Conservation (phyloP, 2,888 invertebrate genomes). For the Thera obeliscata region DNA sequence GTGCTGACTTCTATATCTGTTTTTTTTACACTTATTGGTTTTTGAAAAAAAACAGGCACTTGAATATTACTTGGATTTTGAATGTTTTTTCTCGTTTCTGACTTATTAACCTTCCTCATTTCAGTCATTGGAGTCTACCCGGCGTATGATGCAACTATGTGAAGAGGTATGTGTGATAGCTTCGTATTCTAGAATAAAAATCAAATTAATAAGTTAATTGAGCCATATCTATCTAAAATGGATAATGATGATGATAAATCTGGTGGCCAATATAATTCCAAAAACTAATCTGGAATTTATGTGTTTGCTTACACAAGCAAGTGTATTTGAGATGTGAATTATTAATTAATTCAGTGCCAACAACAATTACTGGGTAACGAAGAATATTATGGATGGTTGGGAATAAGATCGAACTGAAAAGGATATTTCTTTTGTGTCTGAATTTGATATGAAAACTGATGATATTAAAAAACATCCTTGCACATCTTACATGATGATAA, state of each 20-base stretch:
- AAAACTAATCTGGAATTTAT: slow-evolving; percentile 26
- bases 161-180: slow-evolving; percentile 91
- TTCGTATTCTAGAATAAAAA: slow-evolving; percentile 18
- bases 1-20: too few relatives aligned
- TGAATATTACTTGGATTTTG: neutral
- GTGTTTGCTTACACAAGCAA: slow-evolving; percentile 21
- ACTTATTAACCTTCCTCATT: slow-evolving; percentile 63
- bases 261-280: slow-evolving; percentile 9
- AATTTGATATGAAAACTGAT: slow-evolving; percentile 59
- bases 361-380: slow-evolving; percentile 46
- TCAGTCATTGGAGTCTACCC: slow-evolving; percentile 95
- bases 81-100: neutral
- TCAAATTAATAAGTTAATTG: slow-evolving; percentile 9
- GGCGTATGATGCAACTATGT: slow-evolving; percentile 96
- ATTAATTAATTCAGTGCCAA: slow-evolving; percentile 14
- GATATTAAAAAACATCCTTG: neutral
- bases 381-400: slow-evolving; percentile 61
- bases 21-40: too few relatives aligned
- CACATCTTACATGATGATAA: neutral
- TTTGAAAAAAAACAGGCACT: neutral
- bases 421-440: slow-evolving; percentile 34
- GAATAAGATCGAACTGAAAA: slow-evolving; percentile 34
- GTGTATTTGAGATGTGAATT: slow-evolving; percentile 16
- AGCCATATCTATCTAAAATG: slow-evolving; percentile 16
- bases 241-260: slow-evolving; percentile 11